Base-by-base conservation (phyloP, 1,140 invertebrate species). In the Drosophila watanabei region DNA sequence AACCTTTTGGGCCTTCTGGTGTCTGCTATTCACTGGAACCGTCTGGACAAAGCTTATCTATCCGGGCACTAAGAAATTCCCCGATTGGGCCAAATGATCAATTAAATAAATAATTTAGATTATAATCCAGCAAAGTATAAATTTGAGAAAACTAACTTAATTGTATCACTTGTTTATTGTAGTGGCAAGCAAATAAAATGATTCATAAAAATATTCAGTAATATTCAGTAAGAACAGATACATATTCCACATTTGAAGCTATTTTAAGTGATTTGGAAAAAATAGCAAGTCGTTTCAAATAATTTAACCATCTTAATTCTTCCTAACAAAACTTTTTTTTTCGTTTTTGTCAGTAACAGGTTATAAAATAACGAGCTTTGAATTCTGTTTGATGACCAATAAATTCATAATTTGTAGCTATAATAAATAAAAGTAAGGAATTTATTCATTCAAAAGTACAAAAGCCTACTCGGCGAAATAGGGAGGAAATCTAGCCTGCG, bases 1-100 rank as follows among this genome's bases (percentile, higher is more conserved):
- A 97, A 69, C 97, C 0, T 32, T 77, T 35, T 75, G 71, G 64
- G n/a, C 71, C 0, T 68, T 90, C n/a, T 46, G 49, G 9, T 52
- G 37, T 8, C 0, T 77, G 0, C 13, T 90, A 0, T 13, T 86
- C 0, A 57, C 73, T 0, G 89, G 2, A 78, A 52, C 71, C 5
- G 1, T 60, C 8, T 71, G 68, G 68, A 39, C 24, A 49, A 20
- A 71, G 48, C 28, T 90, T 14, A 48, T 90, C 5, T 90, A n/a
- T 60, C 86, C 86, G 2, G 39, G 4, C 1, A 66, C 43, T 5
- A n/a, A 30, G 2, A 0, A 33, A 0, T 89, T 80, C 20, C 86
- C 86, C 11, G 5, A 54, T 0, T 87, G 83, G 83, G 70, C 51
- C 0, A 6, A 57, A 13, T 20, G 52, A 7, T 4, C 2, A 13